Conservation (phyloP, 2,113 vertebrate genomes). For the Ondatra zibethicus region DNA sequence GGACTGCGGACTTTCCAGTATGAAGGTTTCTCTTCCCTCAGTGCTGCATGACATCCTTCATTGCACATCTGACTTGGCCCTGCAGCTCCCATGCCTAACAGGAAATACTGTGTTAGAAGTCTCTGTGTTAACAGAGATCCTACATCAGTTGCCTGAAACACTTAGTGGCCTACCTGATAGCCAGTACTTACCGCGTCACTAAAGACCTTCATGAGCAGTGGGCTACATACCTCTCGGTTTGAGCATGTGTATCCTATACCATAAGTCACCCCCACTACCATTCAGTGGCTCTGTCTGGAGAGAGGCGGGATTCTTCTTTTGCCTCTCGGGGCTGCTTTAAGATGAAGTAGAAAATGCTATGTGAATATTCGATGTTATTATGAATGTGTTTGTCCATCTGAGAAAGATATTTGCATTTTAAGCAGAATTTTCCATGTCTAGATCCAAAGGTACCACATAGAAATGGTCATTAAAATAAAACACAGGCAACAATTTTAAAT, state of each 20-base stretch:
- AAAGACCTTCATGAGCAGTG: neutral
- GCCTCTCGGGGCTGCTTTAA: neutral
- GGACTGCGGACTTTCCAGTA: neutral
- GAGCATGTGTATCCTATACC: fast-evolving
- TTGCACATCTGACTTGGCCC: fast-evolving
- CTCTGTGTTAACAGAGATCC: neutral
- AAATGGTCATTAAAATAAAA: neutral
- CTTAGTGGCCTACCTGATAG: fast-evolving
- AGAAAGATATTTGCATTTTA: slow-evolving; percentile 40
- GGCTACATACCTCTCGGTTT: neutral
- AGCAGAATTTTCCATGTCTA: neutral
- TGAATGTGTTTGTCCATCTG: slow-evolving; percentile 26
- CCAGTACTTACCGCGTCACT: neutral
- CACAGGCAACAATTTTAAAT: neutral
- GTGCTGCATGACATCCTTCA: fast-evolving
- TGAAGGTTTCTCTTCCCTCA: fast-evolving
- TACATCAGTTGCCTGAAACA: neutral
- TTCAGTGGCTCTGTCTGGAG: neutral
- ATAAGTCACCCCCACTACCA: neutral
- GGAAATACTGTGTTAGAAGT: neutral
- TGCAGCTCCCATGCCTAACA: neutral
- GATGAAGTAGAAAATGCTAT: neutral
- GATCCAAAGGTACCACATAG: neutral
- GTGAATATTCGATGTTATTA: neutral
- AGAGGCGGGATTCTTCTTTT: neutral